Evolutionary conservation across 1,140 invertebrate species (phyloP).

Genomic region (Psilanteris sp.): DNA sequence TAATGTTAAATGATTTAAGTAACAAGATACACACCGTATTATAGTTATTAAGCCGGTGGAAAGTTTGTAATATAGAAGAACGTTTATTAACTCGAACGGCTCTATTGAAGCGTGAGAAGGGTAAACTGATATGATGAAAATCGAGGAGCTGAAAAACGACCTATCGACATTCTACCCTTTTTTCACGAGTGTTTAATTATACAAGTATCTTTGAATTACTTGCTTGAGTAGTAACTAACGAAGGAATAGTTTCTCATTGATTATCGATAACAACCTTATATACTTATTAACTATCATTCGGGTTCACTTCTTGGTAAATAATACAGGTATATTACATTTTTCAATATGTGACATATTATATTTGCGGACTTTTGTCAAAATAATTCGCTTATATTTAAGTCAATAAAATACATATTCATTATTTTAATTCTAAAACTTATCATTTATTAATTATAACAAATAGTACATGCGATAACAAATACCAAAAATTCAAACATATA

Average conservation of each 20-base stretch:
- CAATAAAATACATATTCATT: too few species aligned
- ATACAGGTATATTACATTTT: conserved; percentile 49
- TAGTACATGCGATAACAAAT: too few species aligned
- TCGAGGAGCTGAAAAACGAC: conserved; percentile 38
- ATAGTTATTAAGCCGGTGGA: too few species aligned
- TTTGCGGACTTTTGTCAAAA: conserved; percentile 20
- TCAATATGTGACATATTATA: conserved; percentile 28
- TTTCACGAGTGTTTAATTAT: conserved; percentile 51
- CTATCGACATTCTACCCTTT: conserved; percentile 46
- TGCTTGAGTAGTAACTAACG: conserved; percentile 26
- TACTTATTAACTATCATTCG: conserved; percentile 34
- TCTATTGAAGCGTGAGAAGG: conserved; percentile 37
- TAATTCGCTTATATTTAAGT: too few species aligned
- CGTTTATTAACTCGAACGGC: conserved; percentile 33
- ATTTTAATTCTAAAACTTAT: too few species aligned
- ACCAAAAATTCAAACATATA: too few species aligned
- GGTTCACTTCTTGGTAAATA: conserved; percentile 50
- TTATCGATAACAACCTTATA: conserved; percentile 58
- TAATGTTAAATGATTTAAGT: too few species aligned
- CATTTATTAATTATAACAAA: too few species aligned
- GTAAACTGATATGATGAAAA: conserved; percentile 54
- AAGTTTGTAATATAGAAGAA: conserved; percentile 39
- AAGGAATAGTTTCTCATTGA: conserved; percentile 55
- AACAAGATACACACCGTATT: too few species aligned
- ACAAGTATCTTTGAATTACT: conserved; percentile 45